phyloP scores from a whole-genome alignment of 2,797 vertebrate species.

The Mus spretus region DNA sequence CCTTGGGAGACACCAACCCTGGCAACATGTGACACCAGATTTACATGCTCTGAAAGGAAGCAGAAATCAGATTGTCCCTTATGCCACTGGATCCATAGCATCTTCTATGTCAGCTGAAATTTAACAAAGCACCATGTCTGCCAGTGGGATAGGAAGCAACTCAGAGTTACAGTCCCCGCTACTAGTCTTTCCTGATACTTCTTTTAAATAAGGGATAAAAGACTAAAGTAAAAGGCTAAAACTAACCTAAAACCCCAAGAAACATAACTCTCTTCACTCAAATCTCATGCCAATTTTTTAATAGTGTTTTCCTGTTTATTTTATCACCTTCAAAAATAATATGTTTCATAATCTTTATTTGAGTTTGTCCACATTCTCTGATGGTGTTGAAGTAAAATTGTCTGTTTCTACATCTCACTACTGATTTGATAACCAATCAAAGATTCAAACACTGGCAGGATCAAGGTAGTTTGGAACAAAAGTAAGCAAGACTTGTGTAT shows the following conservation, averaged over 20 bases:
- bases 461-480: constrained; percentile 60
- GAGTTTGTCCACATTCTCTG: constrained; percentile 49
- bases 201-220: constrained; percentile 8
- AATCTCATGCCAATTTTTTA: constrained; percentile 10
- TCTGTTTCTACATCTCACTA: constrained; percentile 70
- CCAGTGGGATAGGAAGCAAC: not conserved
- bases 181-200: not conserved
- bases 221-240: not conserved
- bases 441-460: constrained; percentile 46
- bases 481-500: constrained; percentile 32
- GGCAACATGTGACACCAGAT: not conserved
- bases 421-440: constrained; percentile 57
- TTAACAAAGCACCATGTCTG: not conserved
- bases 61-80: not conserved
- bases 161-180: not conserved
- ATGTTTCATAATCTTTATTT: constrained; percentile 55
- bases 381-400: constrained; percentile 58
- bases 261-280: constrained; percentile 41
- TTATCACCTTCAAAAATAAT: constrained; percentile 60
- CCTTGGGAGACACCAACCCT: not conserved
- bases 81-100: not conserved
- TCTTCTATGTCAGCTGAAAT: not conserved
- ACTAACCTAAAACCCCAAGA: not conserved
- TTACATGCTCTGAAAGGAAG: not conserved
- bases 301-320: constrained; percentile 3